Base-by-base conservation (phyloP, 2,888 invertebrate species). In the Aphidius colemani region DNA sequence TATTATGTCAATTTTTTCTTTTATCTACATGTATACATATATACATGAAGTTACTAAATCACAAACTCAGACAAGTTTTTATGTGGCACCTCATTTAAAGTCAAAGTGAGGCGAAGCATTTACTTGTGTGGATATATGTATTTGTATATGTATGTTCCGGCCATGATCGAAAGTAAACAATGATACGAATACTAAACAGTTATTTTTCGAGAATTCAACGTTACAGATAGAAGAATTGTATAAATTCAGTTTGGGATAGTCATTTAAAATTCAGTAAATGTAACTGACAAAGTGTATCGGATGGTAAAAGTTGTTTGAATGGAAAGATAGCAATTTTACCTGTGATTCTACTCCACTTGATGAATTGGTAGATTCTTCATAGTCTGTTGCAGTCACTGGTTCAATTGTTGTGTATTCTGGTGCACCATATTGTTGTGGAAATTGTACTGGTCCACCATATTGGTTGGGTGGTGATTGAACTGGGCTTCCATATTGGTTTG, bases 321-420 rank as follows among this genome's bases (percentile, higher is more conserved):
- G 45, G 43, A 30, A 30, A 58, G 53, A 57, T 40, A 55, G n/a
- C n/a, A n/a, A 40, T 59, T 66, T 71, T 62, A 78, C 82, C 74
- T 81, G 78, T 7, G 78, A 71, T 44, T 76, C 74, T 18, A 75
- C 72, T 48, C 75, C 70, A 61, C 75, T 73, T 39, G 75, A 67
- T 9, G 79, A 79, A n/a, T 83, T 82, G 18, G 79, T 77, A 3
- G 75, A 63, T 10, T 80, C 78, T 41, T 79, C 79, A 50, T 68
- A 69, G 41, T 78, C 79, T 8, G 78, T 80, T 76, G 73, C 82
- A 71, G 64, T 84, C 59, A 69, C 80, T 76, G 71, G 69, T 46
- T 45, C 56, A 11, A 45, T 77, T 10, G 77, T 79, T 48, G 77
- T 72, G 18, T 77, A 75, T 11, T 48, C 18, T 7, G 78, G 74